Conservation (phyloP, 2,797 vertebrate species). For the Carcharodon carcharias region DNA sequence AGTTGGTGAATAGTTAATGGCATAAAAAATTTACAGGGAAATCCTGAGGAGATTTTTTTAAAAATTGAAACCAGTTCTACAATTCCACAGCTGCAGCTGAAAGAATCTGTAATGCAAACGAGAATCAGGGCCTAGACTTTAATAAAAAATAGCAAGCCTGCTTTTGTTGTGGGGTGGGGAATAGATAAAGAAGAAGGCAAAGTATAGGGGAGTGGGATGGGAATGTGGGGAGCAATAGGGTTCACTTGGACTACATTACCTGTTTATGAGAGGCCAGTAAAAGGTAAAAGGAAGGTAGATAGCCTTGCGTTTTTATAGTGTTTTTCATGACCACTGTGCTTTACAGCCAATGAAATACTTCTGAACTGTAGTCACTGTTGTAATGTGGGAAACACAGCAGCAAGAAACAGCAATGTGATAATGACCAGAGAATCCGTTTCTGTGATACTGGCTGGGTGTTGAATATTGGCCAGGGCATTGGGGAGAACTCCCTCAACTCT, state of each 20-base stretch:
- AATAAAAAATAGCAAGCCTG: neutral
- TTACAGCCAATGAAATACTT: too few relatives aligned
- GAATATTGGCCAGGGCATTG: too few relatives aligned
- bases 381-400: too few relatives aligned
- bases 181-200: too few relatives aligned
- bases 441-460: too few relatives aligned
- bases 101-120: neutral
- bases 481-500: too few relatives aligned
- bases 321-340: too few relatives aligned
- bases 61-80: neutral
- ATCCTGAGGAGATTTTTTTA: neutral
- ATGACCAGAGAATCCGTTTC: too few relatives aligned
- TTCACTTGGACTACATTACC: neutral
- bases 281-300: neutral
- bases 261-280: neutral
- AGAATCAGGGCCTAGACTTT: neutral
- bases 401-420: too few relatives aligned
- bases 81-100: neutral
- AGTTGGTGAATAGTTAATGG: neutral
- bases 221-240: too few relatives aligned
- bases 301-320: neutral
- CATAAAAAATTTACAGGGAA: conserved; percentile 2
- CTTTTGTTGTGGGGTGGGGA: neutral
- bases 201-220: too few relatives aligned
- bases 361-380: too few relatives aligned